phyloP scores from a whole-genome alignment of 2,797 vertebrate genomes.

The Nyctibius grandis region DNA sequence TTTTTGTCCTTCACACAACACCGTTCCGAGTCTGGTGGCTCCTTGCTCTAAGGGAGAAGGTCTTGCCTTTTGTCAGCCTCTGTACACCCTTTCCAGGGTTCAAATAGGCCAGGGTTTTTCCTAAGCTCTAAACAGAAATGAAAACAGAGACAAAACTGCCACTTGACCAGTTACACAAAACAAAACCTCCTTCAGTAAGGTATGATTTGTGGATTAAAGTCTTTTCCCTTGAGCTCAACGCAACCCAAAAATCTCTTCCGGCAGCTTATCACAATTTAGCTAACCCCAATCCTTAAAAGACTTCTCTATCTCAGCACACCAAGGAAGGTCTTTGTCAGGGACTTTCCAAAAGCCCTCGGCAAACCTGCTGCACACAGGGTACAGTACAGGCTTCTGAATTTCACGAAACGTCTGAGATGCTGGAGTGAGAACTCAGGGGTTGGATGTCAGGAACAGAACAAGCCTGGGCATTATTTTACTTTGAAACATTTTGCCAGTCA shows the following conservation, averaged over 20 bases:
- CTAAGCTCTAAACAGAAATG: slow-evolving; percentile 7
- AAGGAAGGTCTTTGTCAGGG: slow-evolving; percentile 32
- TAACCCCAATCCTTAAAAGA: slow-evolving; percentile 19
- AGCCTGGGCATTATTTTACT: slow-evolving; percentile 29
- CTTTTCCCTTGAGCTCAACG: background rate
- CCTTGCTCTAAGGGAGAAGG: background rate
- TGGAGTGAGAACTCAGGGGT: background rate
- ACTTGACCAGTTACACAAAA: slow-evolving; percentile 10
- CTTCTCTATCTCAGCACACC: background rate
- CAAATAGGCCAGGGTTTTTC: background rate
- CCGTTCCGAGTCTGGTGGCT: background rate
- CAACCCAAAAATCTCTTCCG: slow-evolving; percentile 42
- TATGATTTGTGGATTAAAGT: slow-evolving; percentile 46
- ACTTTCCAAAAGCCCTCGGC: slow-evolving; percentile 32
- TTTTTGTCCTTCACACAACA: background rate
- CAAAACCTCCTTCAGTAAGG: slow-evolving; percentile 18
- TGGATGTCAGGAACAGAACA: slow-evolving; percentile 17
- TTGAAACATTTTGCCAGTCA: background rate
- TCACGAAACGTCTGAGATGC: background rate
- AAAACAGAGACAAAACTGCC: background rate
- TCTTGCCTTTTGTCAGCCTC: background rate
- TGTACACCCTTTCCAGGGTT: background rate
- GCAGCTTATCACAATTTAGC: slow-evolving; percentile 32
- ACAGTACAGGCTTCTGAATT: background rate
- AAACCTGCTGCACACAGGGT: background rate